Evolutionary conservation across 2,888 invertebrate species (phyloP).

Genomic region (Stenurella melanura): DNA sequence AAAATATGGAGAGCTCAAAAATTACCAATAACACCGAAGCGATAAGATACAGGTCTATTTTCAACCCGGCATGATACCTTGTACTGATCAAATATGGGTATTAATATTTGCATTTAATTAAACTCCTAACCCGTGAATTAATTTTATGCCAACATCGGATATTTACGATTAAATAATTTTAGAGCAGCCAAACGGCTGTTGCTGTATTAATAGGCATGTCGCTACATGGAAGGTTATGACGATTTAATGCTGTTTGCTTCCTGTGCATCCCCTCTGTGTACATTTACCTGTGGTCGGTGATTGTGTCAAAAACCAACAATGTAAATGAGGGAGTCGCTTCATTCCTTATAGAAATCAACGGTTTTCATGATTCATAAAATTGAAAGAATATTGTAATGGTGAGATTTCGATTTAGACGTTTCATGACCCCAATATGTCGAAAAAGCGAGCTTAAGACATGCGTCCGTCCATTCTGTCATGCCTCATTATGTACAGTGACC

Average conservation of each 20-base stretch:
- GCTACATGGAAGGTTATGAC: constrained; percentile 55
- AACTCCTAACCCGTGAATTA: constrained; percentile 58
- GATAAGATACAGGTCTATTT: constrained; percentile 33
- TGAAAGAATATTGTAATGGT: too few relatives aligned
- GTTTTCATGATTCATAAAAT: too few relatives aligned
- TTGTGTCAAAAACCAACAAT: neutral
- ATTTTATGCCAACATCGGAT: constrained; percentile 60
- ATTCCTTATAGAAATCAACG: too few relatives aligned
- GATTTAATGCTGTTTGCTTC: constrained; percentile 61
- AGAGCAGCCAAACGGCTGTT: constrained; percentile 53
- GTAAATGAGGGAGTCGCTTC: neutral
- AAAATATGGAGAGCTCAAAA: constrained; percentile 48
- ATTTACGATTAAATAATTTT: constrained; percentile 62
- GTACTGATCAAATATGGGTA: constrained; percentile 53
- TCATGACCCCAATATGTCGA: too few relatives aligned
- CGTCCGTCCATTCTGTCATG: too few relatives aligned
- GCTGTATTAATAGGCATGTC: constrained; percentile 54
- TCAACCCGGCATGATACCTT: constrained; percentile 20
- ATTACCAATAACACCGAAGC: constrained; percentile 45
- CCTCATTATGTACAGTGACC: too few relatives aligned
- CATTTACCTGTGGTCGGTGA: constrained; percentile 6
- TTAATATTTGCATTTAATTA: constrained; percentile 64
- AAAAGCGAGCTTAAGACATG: too few relatives aligned
- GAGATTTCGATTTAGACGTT: too few relatives aligned
- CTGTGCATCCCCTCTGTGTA: constrained; percentile 34